A percentile compares a stretch with the other conserved stretches of the same genome.
phyloP scores from a whole-genome alignment of 2,888 invertebrate genomes.

The Eulithis prunata region DNA sequence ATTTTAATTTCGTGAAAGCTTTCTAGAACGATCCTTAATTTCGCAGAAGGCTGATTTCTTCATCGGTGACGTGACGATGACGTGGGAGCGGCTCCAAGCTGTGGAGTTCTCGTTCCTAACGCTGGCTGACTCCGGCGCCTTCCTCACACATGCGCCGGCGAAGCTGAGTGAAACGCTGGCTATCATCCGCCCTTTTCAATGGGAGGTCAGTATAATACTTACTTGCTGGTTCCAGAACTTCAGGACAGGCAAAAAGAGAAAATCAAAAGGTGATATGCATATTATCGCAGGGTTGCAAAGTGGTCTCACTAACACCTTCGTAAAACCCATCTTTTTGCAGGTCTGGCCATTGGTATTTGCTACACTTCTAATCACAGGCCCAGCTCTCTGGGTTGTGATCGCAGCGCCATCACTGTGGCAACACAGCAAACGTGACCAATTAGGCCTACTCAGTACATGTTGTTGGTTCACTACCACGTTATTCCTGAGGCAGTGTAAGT shows the following conservation, averaged over 20 bases:
- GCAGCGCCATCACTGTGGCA: conserved; percentile 86
- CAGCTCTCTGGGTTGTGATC: conserved; percentile 87
- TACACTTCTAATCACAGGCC: conserved; percentile 87
- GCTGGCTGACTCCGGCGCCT: conserved; percentile 90
- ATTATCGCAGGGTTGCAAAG: no score
- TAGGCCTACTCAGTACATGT: conserved; percentile 80
- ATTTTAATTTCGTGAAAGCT: not conserved
- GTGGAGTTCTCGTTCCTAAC: conserved; percentile 91
- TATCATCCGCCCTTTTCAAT: conserved; percentile 88
- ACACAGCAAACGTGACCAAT: conserved; percentile 65
- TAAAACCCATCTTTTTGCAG: conserved; percentile 53
- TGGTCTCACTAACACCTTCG: not conserved
- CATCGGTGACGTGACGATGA: conserved; percentile 89
- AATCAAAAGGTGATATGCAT: no score
- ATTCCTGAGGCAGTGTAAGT: conserved; percentile 88
- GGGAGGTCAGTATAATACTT: conserved; percentile 78
- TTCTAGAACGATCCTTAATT: no score
- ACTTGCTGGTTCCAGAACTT: no score
- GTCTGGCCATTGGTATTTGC: conserved; percentile 89
- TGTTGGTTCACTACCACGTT: conserved; percentile 90
- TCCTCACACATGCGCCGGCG: conserved; percentile 89
- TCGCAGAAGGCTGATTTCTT: conserved; percentile 88
- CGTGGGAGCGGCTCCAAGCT: conserved; percentile 88
- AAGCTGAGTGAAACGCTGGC: conserved; percentile 89
- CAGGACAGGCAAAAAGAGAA: no score